Evolutionary conservation across 1,140 invertebrate genomes (phyloP).

Genomic region (Cotesia vestalis): DNA sequence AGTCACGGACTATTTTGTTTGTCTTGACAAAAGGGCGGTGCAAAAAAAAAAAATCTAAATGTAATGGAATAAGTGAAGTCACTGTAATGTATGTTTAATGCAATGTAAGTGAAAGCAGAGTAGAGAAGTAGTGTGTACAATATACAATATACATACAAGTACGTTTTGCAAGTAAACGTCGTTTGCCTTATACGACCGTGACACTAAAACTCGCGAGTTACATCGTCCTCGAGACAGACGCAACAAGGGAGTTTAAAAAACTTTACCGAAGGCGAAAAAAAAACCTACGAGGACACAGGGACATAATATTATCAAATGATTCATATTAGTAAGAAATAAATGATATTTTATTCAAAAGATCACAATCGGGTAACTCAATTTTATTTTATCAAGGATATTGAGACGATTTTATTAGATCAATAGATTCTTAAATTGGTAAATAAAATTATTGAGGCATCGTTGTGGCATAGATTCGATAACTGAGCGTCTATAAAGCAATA

Average conservation of each 20-base stretch:
- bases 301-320: slow-evolving; percentile 11
- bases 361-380: no score
- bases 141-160: neutral
- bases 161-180: neutral
- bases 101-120: slow-evolving; percentile 26
- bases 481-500: neutral
- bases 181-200: slow-evolving; percentile 43
- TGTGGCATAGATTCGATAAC: slow-evolving; percentile 31
- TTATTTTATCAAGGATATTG: no score
- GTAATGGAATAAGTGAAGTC: slow-evolving; percentile 10
- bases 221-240: slow-evolving; percentile 15
- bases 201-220: slow-evolving; percentile 48
- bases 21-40: slow-evolving; percentile 21
- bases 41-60: neutral
- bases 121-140: neutral
- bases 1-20: slow-evolving; percentile 41
- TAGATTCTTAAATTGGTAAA: neutral
- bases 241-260: slow-evolving; percentile 25
- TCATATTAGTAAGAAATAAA: slow-evolving; percentile 14
- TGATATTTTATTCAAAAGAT: neutral
- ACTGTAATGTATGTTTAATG: neutral
- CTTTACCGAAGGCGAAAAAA: slow-evolving; percentile 22
- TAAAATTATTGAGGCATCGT: slow-evolving; percentile 11
- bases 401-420: no score
- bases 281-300: slow-evolving; percentile 4